Conservation (phyloP, 2,113 vertebrate species). For the Sorex araneus region DNA sequence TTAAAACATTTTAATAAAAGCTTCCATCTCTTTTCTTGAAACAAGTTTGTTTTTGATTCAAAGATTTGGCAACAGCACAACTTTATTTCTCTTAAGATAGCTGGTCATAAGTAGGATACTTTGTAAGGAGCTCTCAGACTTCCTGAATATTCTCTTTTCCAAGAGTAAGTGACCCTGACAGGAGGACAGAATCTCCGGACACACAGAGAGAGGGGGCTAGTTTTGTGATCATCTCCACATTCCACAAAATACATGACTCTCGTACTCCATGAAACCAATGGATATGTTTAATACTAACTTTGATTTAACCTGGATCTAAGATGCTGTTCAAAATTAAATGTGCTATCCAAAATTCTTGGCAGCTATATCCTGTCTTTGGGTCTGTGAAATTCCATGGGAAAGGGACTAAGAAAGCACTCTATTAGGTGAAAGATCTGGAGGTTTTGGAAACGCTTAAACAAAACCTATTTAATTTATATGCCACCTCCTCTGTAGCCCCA, state of each 20-base stretch:
- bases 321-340: background rate
- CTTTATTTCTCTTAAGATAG: slow-evolving; percentile 56
- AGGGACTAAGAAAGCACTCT: slow-evolving; percentile 39
- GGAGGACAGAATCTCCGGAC: background rate
- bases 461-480: slow-evolving; percentile 60
- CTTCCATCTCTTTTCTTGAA: slow-evolving; percentile 53
- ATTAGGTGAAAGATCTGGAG: slow-evolving; percentile 30
- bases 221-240: background rate
- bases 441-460: slow-evolving; percentile 60
- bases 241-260: background rate
- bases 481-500: background rate
- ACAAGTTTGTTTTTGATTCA: slow-evolving; percentile 40
- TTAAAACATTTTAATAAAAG: slow-evolving; percentile 65
- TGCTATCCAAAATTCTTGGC: background rate
- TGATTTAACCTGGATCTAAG: slow-evolving; percentile 36
- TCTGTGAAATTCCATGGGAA: slow-evolving; percentile 61
- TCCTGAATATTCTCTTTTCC: slow-evolving; percentile 43
- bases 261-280: background rate
- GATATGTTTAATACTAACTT: background rate
- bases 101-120: slow-evolving; percentile 46
- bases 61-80: slow-evolving; percentile 24
- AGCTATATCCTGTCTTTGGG: background rate
- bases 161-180: slow-evolving; percentile 22
- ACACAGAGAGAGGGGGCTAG: background rate
- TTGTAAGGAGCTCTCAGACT: slow-evolving; percentile 38